Evolutionary conservation across 2,888 invertebrate genomes (phyloP).

Genomic region (Nomada hirtipes): DNA sequence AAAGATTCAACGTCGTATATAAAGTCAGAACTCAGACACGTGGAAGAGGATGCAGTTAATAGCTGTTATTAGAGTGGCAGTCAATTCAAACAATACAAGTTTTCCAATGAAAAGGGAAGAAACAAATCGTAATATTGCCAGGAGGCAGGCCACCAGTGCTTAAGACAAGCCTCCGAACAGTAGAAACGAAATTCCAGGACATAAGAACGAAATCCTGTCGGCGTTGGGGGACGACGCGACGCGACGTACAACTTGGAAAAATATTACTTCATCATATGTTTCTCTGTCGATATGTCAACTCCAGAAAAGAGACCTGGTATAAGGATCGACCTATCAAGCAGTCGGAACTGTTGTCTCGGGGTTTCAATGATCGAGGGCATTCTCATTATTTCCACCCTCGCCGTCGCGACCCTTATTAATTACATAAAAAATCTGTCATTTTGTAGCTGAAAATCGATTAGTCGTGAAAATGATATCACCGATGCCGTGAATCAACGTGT

Average conservation of each 20-base stretch:
- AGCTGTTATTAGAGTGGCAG: constrained; percentile 2
- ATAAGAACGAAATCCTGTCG: constrained; percentile 58
- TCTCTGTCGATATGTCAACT: constrained; percentile 73
- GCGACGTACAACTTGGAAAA: constrained; percentile 59
- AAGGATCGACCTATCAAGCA: constrained; percentile 49
- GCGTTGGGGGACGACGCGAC: constrained; percentile 25
- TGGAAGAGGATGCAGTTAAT: constrained; percentile 13
- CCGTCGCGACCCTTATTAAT: constrained; percentile 11
- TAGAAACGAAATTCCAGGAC: constrained; percentile 38
- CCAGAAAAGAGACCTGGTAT: constrained; percentile 47
- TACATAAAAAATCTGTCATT: neutral
- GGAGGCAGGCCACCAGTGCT: constrained; percentile 31
- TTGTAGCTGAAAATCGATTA: neutral
- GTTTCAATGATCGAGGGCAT: constrained; percentile 7
- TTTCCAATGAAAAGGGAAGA: constrained; percentile 10
- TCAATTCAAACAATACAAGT: constrained; percentile 45
- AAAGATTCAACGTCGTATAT: neutral
- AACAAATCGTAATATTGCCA: constrained; percentile 48
- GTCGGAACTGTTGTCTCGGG: constrained; percentile 41
- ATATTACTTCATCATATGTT: constrained; percentile 73
- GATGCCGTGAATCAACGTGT: no score
- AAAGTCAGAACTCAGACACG: constrained; percentile 1
- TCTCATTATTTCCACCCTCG: constrained; percentile 25
- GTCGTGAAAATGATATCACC: neutral
- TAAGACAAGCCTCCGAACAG: constrained; percentile 47